Evolutionary conservation across 2,888 invertebrate species (phyloP).

Genomic region (Cephus rjabovi): DNA sequence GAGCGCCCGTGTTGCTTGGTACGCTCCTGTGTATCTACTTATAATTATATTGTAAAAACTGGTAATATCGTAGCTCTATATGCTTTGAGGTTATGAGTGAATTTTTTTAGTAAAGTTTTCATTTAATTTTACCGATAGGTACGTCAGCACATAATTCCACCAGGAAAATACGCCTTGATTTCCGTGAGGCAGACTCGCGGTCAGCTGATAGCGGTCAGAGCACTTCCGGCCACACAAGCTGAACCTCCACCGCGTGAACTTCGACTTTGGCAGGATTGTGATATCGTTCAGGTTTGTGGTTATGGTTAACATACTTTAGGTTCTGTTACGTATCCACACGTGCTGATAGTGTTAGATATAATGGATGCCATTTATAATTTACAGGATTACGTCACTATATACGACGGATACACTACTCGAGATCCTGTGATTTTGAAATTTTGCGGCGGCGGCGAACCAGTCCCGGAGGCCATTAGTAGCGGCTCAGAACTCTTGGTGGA

Average conservation of each 20-base stretch:
- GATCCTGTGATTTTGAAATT: slow-evolving; percentile 90
- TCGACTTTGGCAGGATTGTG: slow-evolving; percentile 83
- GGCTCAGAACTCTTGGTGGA: slow-evolving; percentile 90
- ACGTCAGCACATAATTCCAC: slow-evolving; percentile 81
- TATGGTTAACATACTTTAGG: background rate
- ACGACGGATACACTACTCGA: slow-evolving; percentile 89
- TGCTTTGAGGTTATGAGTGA: background rate
- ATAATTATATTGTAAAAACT: background rate
- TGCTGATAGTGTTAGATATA: background rate
- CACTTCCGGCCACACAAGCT: slow-evolving; percentile 78
- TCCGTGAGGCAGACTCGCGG: slow-evolving; percentile 87
- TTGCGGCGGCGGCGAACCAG: slow-evolving; percentile 88
- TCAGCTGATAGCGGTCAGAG: slow-evolving; percentile 85
- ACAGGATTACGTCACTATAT: slow-evolving; percentile 87
- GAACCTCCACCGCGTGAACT: slow-evolving; percentile 67
- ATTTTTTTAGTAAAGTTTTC: background rate
- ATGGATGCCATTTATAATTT: background rate
- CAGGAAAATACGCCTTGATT: slow-evolving; percentile 89
- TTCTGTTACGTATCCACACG: background rate
- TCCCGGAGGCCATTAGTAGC: slow-evolving; percentile 87
- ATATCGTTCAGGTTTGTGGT: slow-evolving; percentile 76
- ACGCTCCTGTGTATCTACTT: background rate
- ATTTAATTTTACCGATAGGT: slow-evolving; percentile 44
- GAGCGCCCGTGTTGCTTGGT: background rate
- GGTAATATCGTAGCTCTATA: background rate